Percentiles rank a stretch among this genome's conserved stretches.
phyloP scores from a whole-genome alignment of 1,140 invertebrate genomes.

The Phocides pigmalion region DNA sequence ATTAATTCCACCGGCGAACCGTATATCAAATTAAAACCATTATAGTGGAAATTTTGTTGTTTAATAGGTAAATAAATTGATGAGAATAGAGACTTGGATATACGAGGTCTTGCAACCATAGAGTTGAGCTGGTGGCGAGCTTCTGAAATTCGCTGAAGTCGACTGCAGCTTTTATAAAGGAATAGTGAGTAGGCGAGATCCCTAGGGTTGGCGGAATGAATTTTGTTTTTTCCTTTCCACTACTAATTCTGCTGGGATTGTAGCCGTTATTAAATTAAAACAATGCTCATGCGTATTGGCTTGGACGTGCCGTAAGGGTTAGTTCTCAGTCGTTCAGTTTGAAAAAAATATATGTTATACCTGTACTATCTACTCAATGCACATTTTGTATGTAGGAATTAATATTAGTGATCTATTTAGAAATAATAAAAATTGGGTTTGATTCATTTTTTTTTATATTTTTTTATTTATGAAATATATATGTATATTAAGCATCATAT shows the following conservation, averaged over 20 bases:
- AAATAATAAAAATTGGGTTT: too few species aligned
- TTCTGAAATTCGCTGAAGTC: conserved; percentile 37
- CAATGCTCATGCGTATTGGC: conserved; percentile 64
- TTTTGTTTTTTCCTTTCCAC: conserved; percentile 55
- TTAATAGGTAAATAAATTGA: background rate
- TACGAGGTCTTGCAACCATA: background rate
- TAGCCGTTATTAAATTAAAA: conserved; percentile 80
- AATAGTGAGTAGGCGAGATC: conserved; percentile 40
- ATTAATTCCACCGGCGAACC: background rate
- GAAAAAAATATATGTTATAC: background rate
- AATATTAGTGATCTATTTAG: too few species aligned
- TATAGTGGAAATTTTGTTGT: background rate
- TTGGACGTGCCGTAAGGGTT: conserved; percentile 59
- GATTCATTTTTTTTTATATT: too few species aligned
- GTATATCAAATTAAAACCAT: conserved; percentile 29
- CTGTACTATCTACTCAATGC: too few species aligned
- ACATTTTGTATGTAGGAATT: too few species aligned
- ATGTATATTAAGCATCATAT: too few species aligned
- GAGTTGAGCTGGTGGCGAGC: background rate
- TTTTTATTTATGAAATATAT: too few species aligned
- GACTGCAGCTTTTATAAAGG: conserved; percentile 50
- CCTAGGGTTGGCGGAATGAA: conserved; percentile 64
- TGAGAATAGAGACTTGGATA: too few species aligned
- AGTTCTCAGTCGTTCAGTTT: conserved; percentile 36
- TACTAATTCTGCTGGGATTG: conserved; percentile 49